Evolutionary conservation across 2,888 invertebrate species (phyloP), one percentile per base, ranked within the genome.

Genomic region (Plutella xylostella): DNA sequence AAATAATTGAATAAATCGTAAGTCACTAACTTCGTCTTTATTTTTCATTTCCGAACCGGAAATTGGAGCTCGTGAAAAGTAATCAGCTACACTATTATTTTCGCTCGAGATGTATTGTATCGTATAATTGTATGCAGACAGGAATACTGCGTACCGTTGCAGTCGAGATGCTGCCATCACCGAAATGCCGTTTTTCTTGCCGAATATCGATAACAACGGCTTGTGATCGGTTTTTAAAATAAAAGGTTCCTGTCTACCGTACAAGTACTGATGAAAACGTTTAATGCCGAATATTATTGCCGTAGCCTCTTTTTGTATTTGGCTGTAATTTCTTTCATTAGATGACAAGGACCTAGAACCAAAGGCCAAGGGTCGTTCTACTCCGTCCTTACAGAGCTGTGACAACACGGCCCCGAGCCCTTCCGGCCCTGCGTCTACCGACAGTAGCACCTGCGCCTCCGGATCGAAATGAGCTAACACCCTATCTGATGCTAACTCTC

Each of bases 241-340:
- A 34, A 47, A 47, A 1, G 48, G 46, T 7, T 17, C 20, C 7
- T 14, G 17, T 9, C 42, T 21, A 12, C 45, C 47, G 34, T 48
- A 47, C n/a, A 51, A 15, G 43, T 48, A 51, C 33, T 48, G 48
- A 20, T 51, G 48, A 28, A 46, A 48, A 14, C 37, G 25, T 20
- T 38, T 34, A 2, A 50, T 35, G 2, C 50, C 50, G 45, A 50
- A 50, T n/a, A 50, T 46, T 5, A 50, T 50, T 4, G 50, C 47
- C 5, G 50, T 50, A 9, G 48, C 47, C 20, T 50, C 47, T 22
- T 46, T 46, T 15, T 48, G 45, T 19, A 51, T 50, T 20, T 50
- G 48, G 7, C 39, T 39, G 19, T 48, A 48, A 4, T 31, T 22
- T 15, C 34, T 21, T 25, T 48, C 46, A 17, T 38, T 33, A 5